These are phyloP conservation scores for Sphaeramia orbicularis DNA, from an alignment of 2,797 vertebrate species.

Conservation along the genomic window DNA sequence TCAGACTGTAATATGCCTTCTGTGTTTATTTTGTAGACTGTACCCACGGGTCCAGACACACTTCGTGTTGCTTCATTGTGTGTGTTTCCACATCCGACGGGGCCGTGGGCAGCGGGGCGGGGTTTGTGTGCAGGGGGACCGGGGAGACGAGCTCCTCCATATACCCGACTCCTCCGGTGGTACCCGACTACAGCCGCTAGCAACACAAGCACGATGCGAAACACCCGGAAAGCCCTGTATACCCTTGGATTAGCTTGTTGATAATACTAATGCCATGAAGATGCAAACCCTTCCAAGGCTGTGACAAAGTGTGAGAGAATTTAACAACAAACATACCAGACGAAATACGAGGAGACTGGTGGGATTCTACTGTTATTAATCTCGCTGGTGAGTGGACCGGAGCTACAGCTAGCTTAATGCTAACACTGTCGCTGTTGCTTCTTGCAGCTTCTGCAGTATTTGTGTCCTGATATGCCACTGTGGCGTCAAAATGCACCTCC, in stretches of 20 bases:
- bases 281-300: not conserved
- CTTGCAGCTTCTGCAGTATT: slow-evolving; percentile 2
- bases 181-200: slow-evolving; percentile 12
- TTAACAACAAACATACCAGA: not conserved
- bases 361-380: slow-evolving; percentile 7
- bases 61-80: no score
- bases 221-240: not conserved
- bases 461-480: slow-evolving; percentile 39
- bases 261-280: not conserved
- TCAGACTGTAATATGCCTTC: no score
- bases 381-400: slow-evolving; percentile 45
- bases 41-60: no score
- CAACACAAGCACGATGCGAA: slow-evolving; percentile 30
- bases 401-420: slow-evolving; percentile 22
- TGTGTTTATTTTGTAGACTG: not conserved
- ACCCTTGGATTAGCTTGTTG: not conserved
- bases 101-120: not conserved
- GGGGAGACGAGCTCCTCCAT: not conserved
- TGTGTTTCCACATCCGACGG: no score
- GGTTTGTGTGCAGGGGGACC: not conserved
- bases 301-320: slow-evolving; percentile 14
- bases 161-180: slow-evolving; percentile 5
- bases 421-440: slow-evolving; percentile 10
- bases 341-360: not conserved
- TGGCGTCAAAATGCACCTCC: slow-evolving; percentile 67